These are phyloP conservation scores for Trachymyrmex septentrionalis DNA, from an alignment of 1,140 invertebrate genomes.

Conservation along the genomic window DNA sequence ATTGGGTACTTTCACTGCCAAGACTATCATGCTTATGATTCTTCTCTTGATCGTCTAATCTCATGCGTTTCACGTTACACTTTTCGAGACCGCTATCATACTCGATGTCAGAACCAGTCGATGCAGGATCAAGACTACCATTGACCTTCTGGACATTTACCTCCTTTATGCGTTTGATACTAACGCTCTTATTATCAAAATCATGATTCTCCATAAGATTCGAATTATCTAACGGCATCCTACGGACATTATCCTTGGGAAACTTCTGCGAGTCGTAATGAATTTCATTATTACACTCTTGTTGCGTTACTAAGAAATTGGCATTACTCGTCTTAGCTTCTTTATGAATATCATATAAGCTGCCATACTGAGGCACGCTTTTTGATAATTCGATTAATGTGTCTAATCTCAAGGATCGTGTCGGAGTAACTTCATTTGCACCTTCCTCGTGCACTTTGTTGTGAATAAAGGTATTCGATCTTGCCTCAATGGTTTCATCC, in stretches of 20 bases:
- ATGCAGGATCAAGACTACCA: conserved; percentile 76
- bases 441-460: conserved; percentile 79
- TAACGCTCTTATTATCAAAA: conserved; percentile 84
- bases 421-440: conserved; percentile 50
- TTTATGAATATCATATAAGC: conserved; percentile 88
- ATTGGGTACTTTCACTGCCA: conserved; percentile 74
- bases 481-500: conserved; percentile 80
- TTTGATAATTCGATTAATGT: conserved; percentile 79
- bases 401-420: conserved; percentile 70
- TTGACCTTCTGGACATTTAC: conserved; percentile 84
- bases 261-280: conserved; percentile 90
- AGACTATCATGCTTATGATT: conserved; percentile 81
- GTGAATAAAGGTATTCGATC: conserved; percentile 80
- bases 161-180: conserved; percentile 86
- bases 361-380: conserved; percentile 73
- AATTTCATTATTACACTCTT: conserved; percentile 87
- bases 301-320: conserved; percentile 88
- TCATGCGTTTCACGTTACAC: conserved; percentile 86
- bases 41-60: conserved; percentile 86
- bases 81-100: conserved; percentile 82
- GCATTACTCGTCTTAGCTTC: conserved; percentile 90
- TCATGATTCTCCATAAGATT: conserved; percentile 85
- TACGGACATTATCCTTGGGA: conserved; percentile 84
- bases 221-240: conserved; percentile 83
- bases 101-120: conserved; percentile 81